phyloP scores from a whole-genome alignment of 2,888 invertebrate genomes.

The Leptinotarsa rubiginosa region DNA sequence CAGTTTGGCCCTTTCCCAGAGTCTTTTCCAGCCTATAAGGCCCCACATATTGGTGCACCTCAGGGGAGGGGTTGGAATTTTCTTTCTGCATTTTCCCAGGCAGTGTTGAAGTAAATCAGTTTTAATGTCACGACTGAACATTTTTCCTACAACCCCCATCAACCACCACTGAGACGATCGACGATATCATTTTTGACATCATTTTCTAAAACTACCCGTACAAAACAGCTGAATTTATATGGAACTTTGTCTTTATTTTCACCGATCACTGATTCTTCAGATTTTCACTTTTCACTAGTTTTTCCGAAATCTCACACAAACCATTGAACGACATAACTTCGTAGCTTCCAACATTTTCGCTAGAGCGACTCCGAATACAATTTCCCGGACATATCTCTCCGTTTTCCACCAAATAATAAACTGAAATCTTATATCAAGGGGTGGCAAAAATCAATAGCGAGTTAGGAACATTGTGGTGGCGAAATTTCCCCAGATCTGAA shows the following conservation, averaged over 20 bases:
- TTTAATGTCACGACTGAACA: constrained; percentile 46
- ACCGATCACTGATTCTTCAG: constrained; percentile 3
- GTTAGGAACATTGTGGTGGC: constrained; percentile 53
- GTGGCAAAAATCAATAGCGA: constrained; percentile 61
- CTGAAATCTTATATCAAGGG: constrained; percentile 51
- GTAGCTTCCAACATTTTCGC: neutral
- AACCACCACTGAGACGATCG: constrained; percentile 11
- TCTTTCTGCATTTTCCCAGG: constrained; percentile 63
- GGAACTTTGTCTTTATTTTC: neutral
- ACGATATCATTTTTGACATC: neutral
- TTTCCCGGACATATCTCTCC: constrained; percentile 50
- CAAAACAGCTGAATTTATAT: neutral
- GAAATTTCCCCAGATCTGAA: constrained; percentile 49
- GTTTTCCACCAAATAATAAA: constrained; percentile 48
- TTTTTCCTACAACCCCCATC: constrained; percentile 8
- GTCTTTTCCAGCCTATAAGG: constrained; percentile 99
- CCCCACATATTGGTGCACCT: constrained; percentile 94
- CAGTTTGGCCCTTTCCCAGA: constrained; percentile 99
- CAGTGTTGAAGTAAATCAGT: constrained; percentile 20
- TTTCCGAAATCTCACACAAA: neutral
- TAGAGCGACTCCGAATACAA: constrained; percentile 13
- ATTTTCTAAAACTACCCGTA: constrained; percentile 17
- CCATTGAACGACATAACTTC: neutral
- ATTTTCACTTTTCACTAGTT: constrained; percentile 1
- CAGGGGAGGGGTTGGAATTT: constrained; percentile 67